Conservation (phyloP, 2,797 vertebrate genomes). For the Platyrinchus mystaceus region DNA sequence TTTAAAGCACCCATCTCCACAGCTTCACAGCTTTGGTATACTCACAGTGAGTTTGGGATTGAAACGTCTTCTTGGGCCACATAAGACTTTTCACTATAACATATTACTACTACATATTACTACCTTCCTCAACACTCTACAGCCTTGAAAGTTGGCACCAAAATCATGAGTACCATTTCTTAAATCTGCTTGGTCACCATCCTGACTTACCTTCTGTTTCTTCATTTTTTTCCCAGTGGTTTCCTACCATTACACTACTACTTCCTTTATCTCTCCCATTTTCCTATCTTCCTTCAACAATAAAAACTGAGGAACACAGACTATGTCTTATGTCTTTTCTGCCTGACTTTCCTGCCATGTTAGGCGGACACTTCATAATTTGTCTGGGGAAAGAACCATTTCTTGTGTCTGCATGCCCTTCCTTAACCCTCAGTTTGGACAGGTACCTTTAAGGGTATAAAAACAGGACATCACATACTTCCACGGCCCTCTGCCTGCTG, state of each 20-base stretch:
- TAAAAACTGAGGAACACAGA: neutral
- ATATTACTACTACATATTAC: neutral
- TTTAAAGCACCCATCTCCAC: neutral
- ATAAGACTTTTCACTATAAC: neutral
- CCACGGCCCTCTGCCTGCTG: neutral
- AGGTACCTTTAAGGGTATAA: neutral
- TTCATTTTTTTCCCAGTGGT: neutral
- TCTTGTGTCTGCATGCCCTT: neutral
- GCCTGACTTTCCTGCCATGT: neutral
- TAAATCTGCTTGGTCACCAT: neutral
- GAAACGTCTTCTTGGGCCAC: neutral
- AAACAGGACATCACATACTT: neutral
- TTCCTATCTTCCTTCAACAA: neutral
- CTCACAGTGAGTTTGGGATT: neutral
- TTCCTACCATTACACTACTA: neutral
- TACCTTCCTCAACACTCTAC: neutral
- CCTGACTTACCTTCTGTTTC: neutral
- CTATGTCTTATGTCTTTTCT: neutral
- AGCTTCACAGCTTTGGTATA: neutral
- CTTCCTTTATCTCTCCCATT: neutral
- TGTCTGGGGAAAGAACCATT: neutral
- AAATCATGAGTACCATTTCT: neutral
- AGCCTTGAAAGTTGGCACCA: neutral
- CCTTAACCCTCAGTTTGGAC: neutral
- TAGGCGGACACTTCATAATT: neutral